Evolutionary conservation across 2,797 vertebrate species (phyloP), one percentile per base, ranked within the genome.

Genomic region (Sebastes umbrosus): DNA sequence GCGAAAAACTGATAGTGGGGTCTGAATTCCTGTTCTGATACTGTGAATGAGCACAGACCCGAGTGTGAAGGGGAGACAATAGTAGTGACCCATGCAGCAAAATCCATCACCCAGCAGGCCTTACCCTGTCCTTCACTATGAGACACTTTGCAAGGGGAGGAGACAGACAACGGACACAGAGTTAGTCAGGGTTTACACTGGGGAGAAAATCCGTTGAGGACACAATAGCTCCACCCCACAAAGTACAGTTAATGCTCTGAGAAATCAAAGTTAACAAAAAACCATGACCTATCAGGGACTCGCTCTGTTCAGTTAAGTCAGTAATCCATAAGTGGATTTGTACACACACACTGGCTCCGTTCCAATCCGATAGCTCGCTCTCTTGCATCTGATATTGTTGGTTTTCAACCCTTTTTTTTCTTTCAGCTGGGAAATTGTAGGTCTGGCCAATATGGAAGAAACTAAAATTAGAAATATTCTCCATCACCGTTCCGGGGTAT

Each of bases 81-180:
- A 91, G 75, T 75, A 69, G 91, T 88, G 88, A 91, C 83, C 93
- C 96, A 95, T 96, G 96, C 96, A 96, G 79, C 87, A 91, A 93
- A 87, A 90, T 80, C 88, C 91, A 90, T 91, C 87, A 92, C 88
- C 91, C 90, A 95, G 83, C 82, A 91, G 85, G 87, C 84, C 96
- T 96, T 96, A 96, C 96, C 95, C 95, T 96, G 92, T 96, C 95
- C 93, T 96, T 96, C 93, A 93, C 95, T 96, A 96, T 94, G 95
- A 94, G 92, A 96, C 95, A 96, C 96, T 96, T 96, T 90, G 94
- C 91, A 95, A 83, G 85, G 84, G 93, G 88, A 95, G 90, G 90
- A 95, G 90, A 96, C 93, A 96, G 85, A 95, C 87, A 95, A 93
- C 88, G 92, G 87, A 91, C 69, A 92, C 81, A 95, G 80, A 84